A percentile compares a stretch with the other conserved stretches of the same genome.
Evolutionary conservation across 2,797 vertebrate species (phyloP).

Genomic region (Apogon hyalosoma): DNA sequence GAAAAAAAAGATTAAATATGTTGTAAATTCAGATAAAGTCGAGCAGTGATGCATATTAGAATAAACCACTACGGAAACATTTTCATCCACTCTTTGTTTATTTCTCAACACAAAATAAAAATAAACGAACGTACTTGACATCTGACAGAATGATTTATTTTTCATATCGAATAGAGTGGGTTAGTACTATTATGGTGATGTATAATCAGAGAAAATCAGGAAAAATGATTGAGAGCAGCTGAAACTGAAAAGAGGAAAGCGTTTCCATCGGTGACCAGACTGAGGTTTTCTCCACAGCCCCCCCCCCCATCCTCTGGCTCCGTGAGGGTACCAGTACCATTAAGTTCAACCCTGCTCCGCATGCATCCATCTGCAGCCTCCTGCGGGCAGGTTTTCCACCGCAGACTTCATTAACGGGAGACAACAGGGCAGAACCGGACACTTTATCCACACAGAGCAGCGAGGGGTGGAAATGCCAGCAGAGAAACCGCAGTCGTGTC

Average conservation of each 20-base stretch:
- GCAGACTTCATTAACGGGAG: slow-evolving; percentile 73
- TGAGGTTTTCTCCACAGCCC: slow-evolving; percentile 22
- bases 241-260: neutral
- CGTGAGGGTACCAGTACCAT: slow-evolving; percentile 3
- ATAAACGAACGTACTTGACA: too few species aligned
- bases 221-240: neutral
- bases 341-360: slow-evolving; percentile 23
- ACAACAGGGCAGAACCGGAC: neutral
- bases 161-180: neutral
- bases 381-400: slow-evolving; percentile 71
- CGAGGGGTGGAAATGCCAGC: neutral
- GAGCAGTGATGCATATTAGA: too few species aligned
- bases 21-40: too few species aligned
- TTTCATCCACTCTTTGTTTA: too few species aligned
- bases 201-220: neutral
- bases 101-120: too few species aligned
- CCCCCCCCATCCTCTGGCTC: slow-evolving; percentile 23
- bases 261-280: slow-evolving; percentile 4
- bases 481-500: slow-evolving; percentile 10
- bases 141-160: neutral
- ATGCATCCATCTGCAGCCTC: slow-evolving; percentile 69
- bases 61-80: too few species aligned
- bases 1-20: too few species aligned
- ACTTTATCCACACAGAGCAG: slow-evolving; percentile 28
- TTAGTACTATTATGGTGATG: neutral